Percentiles rank a stretch among this genome's conserved stretches.
phyloP scores from a whole-genome alignment of 2,113 vertebrate species.

The Strigops habroptila region DNA sequence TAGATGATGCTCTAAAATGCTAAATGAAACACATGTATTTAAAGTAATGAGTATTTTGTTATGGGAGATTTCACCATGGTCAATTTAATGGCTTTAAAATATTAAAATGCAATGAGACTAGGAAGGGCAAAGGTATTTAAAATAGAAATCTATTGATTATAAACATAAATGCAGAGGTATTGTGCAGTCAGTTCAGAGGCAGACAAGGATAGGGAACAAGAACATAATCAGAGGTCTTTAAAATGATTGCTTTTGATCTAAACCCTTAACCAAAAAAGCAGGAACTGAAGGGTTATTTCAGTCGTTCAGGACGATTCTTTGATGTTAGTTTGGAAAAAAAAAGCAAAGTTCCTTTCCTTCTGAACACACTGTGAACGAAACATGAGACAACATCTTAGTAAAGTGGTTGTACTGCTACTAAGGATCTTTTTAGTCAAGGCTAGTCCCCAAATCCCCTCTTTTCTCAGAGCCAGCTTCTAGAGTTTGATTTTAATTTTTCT shows the following conservation, averaged over 20 bases:
- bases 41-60: slow-evolving; percentile 34
- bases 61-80: neutral
- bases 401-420: neutral
- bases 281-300: neutral
- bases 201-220: neutral
- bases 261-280: neutral
- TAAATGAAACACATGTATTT: slow-evolving; percentile 33
- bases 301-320: neutral
- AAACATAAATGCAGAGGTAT: neutral
- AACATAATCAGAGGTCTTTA: neutral
- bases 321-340: neutral
- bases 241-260: neutral
- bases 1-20: neutral
- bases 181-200: neutral
- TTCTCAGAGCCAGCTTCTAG: neutral
- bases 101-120: slow-evolving; percentile 12
- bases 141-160: slow-evolving; percentile 43
- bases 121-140: neutral
- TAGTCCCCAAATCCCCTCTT: neutral
- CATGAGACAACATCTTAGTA: neutral
- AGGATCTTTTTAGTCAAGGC: neutral
- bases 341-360: neutral
- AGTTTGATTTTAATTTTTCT: neutral
- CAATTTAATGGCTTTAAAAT: slow-evolving; percentile 42
- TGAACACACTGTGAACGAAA: neutral